A percentile compares a stretch with the other conserved stretches of the same genome.
Conservation (phyloP, 2,113 vertebrate species). For the Herpailurus yagouaroundi region DNA sequence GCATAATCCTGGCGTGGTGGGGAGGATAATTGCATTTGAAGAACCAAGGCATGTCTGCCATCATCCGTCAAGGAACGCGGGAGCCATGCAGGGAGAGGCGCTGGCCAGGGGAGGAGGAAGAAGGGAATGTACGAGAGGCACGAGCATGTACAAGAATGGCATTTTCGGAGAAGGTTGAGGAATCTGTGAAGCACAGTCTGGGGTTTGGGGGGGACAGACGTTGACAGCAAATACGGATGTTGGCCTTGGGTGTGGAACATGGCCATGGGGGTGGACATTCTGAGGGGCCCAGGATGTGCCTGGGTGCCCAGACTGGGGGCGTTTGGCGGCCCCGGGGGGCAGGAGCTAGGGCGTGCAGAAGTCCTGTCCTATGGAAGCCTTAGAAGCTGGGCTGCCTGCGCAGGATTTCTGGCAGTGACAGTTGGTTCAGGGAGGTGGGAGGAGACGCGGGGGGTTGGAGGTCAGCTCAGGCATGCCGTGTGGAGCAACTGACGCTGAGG, state of each 20-base stretch:
- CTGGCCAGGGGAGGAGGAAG: fast-evolving
- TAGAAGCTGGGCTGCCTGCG: fast-evolving
- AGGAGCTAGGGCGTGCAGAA: fast-evolving
- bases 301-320: fast-evolving
- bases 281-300: fast-evolving
- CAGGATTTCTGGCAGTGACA: fast-evolving
- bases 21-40: fast-evolving
- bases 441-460: no score
- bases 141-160: fast-evolving
- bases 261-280: no score
- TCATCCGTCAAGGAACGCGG: fast-evolving
- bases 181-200: fast-evolving
- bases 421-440: no score
- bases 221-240: fast-evolving
- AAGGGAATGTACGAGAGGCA: no score
- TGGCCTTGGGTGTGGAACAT: fast-evolving
- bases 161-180: background rate
- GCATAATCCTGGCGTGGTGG: fast-evolving
- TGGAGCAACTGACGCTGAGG: fast-evolving
- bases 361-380: fast-evolving
- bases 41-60: background rate
- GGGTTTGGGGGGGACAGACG: fast-evolving
- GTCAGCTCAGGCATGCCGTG: fast-evolving
- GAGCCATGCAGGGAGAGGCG: fast-evolving
- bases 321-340: fast-evolving